phyloP scores from a whole-genome alignment of 2,113 vertebrate genomes.

The Sclerurus mexicanus region DNA sequence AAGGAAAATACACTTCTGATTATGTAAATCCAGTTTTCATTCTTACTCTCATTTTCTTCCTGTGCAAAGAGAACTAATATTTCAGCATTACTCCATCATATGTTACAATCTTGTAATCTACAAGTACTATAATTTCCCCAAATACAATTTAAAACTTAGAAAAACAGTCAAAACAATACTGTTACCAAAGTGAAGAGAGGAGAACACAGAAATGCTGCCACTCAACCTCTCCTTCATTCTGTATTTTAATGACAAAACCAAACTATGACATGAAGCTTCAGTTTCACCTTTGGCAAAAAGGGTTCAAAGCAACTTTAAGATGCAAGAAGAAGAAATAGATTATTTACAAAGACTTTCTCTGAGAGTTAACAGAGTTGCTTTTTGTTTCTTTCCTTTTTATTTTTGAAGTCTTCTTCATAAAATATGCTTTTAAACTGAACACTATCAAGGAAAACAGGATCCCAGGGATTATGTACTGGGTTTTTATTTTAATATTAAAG shows the following conservation, averaged over 20 bases:
- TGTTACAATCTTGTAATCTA: background rate
- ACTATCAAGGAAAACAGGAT: background rate
- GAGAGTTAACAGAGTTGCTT: background rate
- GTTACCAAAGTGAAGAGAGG: background rate
- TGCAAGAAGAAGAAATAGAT: background rate
- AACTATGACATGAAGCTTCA: background rate
- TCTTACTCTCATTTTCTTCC: background rate
- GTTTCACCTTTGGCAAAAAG: background rate
- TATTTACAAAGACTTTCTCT: background rate
- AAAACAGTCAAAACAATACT: background rate
- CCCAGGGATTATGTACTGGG: rapidly evolving
- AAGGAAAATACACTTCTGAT: background rate
- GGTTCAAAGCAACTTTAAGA: background rate
- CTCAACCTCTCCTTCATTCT: background rate
- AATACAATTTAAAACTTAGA: background rate
- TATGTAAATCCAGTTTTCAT: background rate
- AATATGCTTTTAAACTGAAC: background rate
- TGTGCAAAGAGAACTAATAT: background rate
- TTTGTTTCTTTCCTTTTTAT: background rate
- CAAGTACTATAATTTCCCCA: background rate
- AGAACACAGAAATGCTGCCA: background rate
- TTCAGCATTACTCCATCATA: background rate
- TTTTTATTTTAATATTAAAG: background rate
- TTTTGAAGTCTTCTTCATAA: background rate
- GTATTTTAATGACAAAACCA: background rate